phyloP scores from a whole-genome alignment of 2,888 invertebrate species.

The Deilephila elpenor region DNA sequence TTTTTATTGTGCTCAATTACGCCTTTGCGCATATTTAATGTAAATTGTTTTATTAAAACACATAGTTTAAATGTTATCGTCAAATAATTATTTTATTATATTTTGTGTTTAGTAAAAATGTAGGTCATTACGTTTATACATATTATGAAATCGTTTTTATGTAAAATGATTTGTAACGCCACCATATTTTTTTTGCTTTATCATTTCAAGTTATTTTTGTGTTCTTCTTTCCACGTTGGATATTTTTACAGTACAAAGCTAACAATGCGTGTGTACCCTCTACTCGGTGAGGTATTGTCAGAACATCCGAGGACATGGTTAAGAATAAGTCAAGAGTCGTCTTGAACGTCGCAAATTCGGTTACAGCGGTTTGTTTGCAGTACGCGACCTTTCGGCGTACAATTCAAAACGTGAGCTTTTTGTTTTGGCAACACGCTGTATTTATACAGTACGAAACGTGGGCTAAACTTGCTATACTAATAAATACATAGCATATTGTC shows the following conservation, averaged over 20 bases:
- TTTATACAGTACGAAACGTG: background rate
- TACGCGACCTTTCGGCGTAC: constrained; percentile 45
- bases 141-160: background rate
- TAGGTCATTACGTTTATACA: background rate
- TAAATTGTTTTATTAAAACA: too few species aligned
- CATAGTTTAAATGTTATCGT: too few species aligned
- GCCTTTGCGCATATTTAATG: too few species aligned
- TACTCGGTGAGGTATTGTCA: constrained; percentile 42
- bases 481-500: background rate
- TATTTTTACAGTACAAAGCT: constrained; percentile 3
- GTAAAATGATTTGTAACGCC: background rate
- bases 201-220: background rate
- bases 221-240: background rate
- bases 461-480: background rate
- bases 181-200: background rate
- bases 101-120: too few species aligned
- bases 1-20: too few species aligned
- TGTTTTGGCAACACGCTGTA: constrained; percentile 23
- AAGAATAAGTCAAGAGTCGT: constrained; percentile 42
- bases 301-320: constrained; percentile 42
- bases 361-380: constrained; percentile 46
- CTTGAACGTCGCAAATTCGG: constrained; percentile 45
- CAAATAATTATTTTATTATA: too few species aligned
- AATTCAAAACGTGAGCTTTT: constrained; percentile 26
- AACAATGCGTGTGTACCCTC: constrained; percentile 14